Base-by-base conservation (phyloP, 2,113 vertebrate genomes). In the Daubentonia madagascariensis region DNA sequence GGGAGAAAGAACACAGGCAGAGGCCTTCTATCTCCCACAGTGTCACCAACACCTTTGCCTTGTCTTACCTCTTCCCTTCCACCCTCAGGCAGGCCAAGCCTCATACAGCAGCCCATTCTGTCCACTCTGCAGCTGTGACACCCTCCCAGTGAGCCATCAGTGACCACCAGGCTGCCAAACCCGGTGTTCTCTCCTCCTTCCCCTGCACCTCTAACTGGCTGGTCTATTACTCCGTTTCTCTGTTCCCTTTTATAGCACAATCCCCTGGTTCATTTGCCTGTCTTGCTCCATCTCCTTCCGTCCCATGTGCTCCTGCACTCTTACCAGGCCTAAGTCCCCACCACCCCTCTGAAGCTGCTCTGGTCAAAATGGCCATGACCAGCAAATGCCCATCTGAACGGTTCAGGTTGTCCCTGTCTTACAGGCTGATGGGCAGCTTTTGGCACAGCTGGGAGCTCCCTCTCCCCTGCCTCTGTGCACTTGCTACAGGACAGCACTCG, bases 401-500 rank as follows among this genome's bases (percentile, higher is more conserved):
- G 32, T 72, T 17, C 6, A 52, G 32, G 72, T 6, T 14, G 23
- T 30, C 3, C 25, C 3, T 5, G 11, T 30, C 35, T 54, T 22
- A 43, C 18, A 28, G 59, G 59, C 10, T 1, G 59, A 30, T 13
- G 18, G 7, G 20, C 14, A 93, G 85, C 16, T 48, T 17, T 50
- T 3, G 32, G 50, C 75, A 3, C 52, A 80, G 63, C 70, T 35
- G 14, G 63, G n/a, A 18, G 11, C 54, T 11, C 54, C 73, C 67
- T 40, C 40, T 68, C 61, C 67, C 65, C 72, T 25, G 81, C 22
- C 20, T 4, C 18, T 52, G 32, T 4, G 9, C 22, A 20, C 72
- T 16, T 28, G 8, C 8, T 6, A 32, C 54, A 12, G 9, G n/a
- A 32, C 2, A 2, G 14, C 0, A 3, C 32, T 54, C 0, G 0